A percentile compares a stretch with the other conserved stretches of the same genome.
Conservation (phyloP, 92 coral and sea anemone genomes). For the Zoanthus gigantus region DNA sequence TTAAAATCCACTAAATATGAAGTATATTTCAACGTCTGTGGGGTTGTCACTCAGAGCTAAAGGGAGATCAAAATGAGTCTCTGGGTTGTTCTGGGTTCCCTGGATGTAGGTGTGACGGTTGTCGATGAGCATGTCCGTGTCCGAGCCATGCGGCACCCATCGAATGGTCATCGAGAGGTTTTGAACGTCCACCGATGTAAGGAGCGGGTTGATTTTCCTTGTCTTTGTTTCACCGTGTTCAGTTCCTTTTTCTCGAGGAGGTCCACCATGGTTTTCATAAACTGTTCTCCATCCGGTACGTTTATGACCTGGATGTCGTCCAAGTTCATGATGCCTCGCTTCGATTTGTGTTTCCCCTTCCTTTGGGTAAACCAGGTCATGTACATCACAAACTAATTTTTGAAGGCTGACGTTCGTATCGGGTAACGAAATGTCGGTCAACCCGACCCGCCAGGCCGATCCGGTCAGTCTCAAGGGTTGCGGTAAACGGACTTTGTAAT, state of each 20-base stretch:
- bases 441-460: conserved; percentile 7
- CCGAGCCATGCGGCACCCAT: background rate
- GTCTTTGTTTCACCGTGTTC: background rate
- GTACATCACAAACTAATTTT: conserved; percentile 13
- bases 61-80: background rate
- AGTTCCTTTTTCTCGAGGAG: background rate
- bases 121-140: background rate
- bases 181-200: background rate
- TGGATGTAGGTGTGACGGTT: background rate
- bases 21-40: conserved; percentile 20
- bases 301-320: background rate
- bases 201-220: background rate
- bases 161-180: background rate
- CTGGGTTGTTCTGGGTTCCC: background rate
- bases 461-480: conserved; percentile 6
- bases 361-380: background rate
- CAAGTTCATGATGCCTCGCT: too few relatives aligned
- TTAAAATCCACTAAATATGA: background rate
- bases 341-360: background rate
- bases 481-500: background rate
- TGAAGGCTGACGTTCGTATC: background rate
- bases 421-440: conserved; percentile 8
- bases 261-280: background rate
- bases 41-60: background rate
- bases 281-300: background rate